A percentile compares a stretch with the other conserved stretches of the same genome.
Evolutionary conservation across 1,140 invertebrate genomes (phyloP).

Genomic region (Teleogryllus occipitalis): DNA sequence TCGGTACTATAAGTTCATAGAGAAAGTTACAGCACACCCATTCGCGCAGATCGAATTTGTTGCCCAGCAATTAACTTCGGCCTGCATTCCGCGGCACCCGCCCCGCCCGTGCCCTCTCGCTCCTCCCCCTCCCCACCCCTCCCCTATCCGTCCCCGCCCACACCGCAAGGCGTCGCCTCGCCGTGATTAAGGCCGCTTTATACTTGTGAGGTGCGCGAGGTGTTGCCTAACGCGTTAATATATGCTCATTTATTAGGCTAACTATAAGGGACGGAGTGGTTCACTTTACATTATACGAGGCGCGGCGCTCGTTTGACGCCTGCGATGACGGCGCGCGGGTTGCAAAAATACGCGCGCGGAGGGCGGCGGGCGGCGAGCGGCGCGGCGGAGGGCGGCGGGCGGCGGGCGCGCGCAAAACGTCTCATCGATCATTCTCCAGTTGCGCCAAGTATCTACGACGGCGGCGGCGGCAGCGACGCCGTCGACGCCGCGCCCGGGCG

Average conservation of each 20-base stretch:
- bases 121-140: background rate
- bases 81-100: background rate
- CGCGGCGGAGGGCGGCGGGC: too few species aligned
- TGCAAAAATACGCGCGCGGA: background rate
- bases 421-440: too few species aligned
- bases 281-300: background rate
- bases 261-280: background rate
- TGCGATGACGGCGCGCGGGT: background rate
- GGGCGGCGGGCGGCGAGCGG: too few species aligned
- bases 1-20: too few species aligned
- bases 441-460: too few species aligned
- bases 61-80: background rate
- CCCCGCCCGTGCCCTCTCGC: too few species aligned
- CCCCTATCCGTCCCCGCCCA: too few species aligned
- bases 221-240: conserved; percentile 1
- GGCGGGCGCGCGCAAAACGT: too few species aligned
- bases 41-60: background rate
- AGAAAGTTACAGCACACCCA: too few species aligned
- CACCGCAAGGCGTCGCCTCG: background rate
- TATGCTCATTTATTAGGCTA: conserved; percentile 5
- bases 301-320: background rate
- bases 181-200: background rate
- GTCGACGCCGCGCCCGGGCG: too few species aligned
- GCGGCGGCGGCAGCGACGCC: too few species aligned
- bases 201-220: background rate